phyloP scores from a whole-genome alignment of 1,140 invertebrate species.

The Schlechtendalia chinensis region DNA sequence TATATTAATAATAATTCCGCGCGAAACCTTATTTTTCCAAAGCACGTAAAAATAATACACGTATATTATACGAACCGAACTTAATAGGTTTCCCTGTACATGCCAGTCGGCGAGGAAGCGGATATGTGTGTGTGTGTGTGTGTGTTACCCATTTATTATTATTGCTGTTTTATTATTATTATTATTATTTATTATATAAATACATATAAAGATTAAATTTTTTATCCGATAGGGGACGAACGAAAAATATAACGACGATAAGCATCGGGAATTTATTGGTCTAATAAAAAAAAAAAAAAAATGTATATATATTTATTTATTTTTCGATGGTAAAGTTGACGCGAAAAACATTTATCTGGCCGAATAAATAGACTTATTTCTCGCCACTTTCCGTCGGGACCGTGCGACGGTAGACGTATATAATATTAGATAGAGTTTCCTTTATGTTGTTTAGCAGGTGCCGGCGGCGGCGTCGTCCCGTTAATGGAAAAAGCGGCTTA shows the following conservation, averaged over 20 bases:
- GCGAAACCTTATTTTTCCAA: constrained; percentile 37
- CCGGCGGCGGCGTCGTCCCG: constrained; percentile 8
- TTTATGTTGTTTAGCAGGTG: constrained; percentile 41
- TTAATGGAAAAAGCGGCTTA: constrained; percentile 49
- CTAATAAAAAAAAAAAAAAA: constrained; percentile 28
- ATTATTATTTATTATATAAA: neutral
- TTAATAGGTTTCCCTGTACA: constrained; percentile 40
- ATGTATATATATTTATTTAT: constrained; percentile 10
- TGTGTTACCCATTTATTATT: constrained; percentile 21
- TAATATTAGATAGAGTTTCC: constrained; percentile 34
- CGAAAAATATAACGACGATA: constrained; percentile 3
- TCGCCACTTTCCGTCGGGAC: neutral
- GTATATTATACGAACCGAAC: constrained; percentile 32
- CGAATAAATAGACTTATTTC: constrained; percentile 39
- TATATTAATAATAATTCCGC: constrained; percentile 43
- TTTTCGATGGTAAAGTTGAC: constrained; percentile 23
- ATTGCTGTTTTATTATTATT: constrained; percentile 44
- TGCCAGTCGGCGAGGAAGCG: neutral
- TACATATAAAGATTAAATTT: neutral
- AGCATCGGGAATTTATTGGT: constrained; percentile 30
- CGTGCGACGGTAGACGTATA: constrained; percentile 10
- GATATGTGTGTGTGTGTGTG: constrained; percentile 5
- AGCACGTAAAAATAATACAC: constrained; percentile 43
- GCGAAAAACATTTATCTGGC: constrained; percentile 33
- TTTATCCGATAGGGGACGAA: constrained; percentile 9